Base-by-base conservation (phyloP, 2,888 invertebrate species). In the Caenorhabditis doughertyi region DNA sequence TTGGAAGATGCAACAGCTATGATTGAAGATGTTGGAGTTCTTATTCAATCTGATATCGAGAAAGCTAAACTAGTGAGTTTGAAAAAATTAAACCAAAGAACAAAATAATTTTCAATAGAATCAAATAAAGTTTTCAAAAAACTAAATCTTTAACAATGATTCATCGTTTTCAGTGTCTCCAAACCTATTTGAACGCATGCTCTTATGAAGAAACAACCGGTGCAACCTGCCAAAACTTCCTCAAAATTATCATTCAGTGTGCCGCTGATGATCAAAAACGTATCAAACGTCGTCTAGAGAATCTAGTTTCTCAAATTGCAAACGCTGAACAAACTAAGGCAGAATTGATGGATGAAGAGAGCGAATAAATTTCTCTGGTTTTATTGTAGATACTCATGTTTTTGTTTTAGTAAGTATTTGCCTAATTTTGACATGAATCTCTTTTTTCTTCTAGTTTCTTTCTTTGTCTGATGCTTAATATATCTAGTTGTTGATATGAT, bases 1-100 rank as follows among this genome's bases (percentile, higher is more conserved):
- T 88, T 92, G 58, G 85, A 89, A 13, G 87, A 88, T 68, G 92
- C 92, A 3, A 90, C 91, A 29, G 72, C 85, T 13, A 81, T 85
- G 72, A 89, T 93, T 70, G 90, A 92, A 13, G 89, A 90, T 16
- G 85, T 93, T 39, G 82, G 90, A 39, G 49, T 47, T 13, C 7
- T 79, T 42, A 83, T 83, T 56, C 71, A 74, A 8, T 56, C 47
- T 7, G 56, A 83, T 65, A 65, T 80, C 18, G 79, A 79, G 9
- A 76, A 74, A 32, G 79, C 83, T 0, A 83, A 83, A 53, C 0
- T 76, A 11, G 81, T 81, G 29, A 47, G 74, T 35, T n/a, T n/a
- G n/a, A n/a, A n/a, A n/a, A n/a, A n/a, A n/a, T n/a, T n/a, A n/a
- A n/a, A n/a, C n/a, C n/a, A n/a, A n/a, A 21, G 29, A 18, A 27